A percentile compares a stretch with the other conserved stretches of the same genome.
Conservation (phyloP, 1,140 invertebrate genomes). For the Drosophila pseudoobscura region DNA sequence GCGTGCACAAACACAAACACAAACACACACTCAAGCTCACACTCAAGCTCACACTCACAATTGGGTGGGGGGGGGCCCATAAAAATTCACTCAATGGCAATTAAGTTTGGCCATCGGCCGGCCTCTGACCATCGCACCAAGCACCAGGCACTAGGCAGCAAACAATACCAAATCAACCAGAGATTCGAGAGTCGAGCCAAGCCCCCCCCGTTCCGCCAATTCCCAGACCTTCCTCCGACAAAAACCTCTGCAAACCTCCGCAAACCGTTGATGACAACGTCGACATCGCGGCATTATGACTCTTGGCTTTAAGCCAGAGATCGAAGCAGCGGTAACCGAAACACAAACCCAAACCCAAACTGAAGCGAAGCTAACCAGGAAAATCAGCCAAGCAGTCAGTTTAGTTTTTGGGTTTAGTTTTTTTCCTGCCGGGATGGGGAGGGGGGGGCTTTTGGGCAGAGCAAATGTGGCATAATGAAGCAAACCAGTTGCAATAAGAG, state of each 20-base stretch:
- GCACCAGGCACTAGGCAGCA: not conserved
- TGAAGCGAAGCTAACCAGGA: conserved; percentile 47
- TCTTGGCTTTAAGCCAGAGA: conserved; percentile 62
- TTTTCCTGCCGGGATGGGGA: not conserved
- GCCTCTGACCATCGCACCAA: conserved; percentile 17
- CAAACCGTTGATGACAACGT: conserved; percentile 57
- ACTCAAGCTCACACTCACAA: conserved; percentile 11
- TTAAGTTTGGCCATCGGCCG: conserved; percentile 62
- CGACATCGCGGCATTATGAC: conserved; percentile 64
- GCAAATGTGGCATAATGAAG: conserved; percentile 62
- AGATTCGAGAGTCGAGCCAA: conserved; percentile 15
- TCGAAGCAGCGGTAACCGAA: conserved; percentile 28
- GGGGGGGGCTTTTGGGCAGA: conserved; percentile 1
- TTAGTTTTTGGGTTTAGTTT: conserved; percentile 39
- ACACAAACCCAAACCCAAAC: conserved; percentile 4
- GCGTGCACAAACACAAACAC: conserved; percentile 5
- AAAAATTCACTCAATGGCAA: conserved; percentile 74
- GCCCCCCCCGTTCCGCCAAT: conserved; percentile 4
- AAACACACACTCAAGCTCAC: not conserved
- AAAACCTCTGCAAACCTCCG: conserved; percentile 1
- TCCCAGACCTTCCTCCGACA: not conserved
- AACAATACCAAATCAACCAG: conserved; percentile 33
- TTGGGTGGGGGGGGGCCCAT: conserved; percentile 45
- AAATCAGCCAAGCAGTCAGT: conserved; percentile 54
- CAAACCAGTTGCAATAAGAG: conserved; percentile 41